These are phyloP conservation scores for Xyliphius kryptos DNA, from an alignment of 2,113 vertebrate genomes.

Conservation along the genomic window DNA sequence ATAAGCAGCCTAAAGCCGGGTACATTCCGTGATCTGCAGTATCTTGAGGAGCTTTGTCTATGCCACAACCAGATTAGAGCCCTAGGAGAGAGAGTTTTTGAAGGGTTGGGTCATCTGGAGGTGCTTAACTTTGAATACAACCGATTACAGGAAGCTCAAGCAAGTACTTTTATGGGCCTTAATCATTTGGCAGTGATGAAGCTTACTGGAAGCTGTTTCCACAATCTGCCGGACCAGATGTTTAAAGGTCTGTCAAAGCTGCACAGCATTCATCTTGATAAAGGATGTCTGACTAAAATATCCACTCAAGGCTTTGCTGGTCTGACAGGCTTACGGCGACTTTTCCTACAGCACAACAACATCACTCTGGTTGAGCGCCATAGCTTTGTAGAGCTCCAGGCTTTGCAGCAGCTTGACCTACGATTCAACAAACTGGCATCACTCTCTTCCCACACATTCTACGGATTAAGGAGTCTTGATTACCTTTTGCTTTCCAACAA, in stretches of 20 bases:
- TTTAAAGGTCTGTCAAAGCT: slow-evolving; percentile 79
- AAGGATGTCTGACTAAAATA: slow-evolving; percentile 75
- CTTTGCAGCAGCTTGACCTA: slow-evolving; percentile 82
- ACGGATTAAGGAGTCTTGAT: slow-evolving; percentile 77
- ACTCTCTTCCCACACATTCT: slow-evolving; percentile 67
- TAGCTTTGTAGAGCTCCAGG: slow-evolving; percentile 73
- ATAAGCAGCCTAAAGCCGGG: slow-evolving; percentile 69
- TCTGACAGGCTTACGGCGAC: slow-evolving; percentile 77
- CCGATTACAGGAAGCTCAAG: slow-evolving; percentile 76
- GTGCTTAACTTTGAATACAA: slow-evolving; percentile 85
- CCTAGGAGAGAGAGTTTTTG: slow-evolving; percentile 75
- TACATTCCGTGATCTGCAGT: slow-evolving; percentile 86
- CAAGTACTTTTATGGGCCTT: slow-evolving; percentile 75
- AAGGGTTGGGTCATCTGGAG: slow-evolving; percentile 82
- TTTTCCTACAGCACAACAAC: slow-evolving; percentile 80
- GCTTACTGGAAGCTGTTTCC: slow-evolving; percentile 82
- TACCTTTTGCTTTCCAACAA: slow-evolving; percentile 85
- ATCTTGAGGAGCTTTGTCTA: slow-evolving; percentile 85
- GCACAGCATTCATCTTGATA: slow-evolving; percentile 90
- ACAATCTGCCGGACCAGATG: slow-evolving; percentile 68
- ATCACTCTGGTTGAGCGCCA: slow-evolving; percentile 71
- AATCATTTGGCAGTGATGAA: slow-evolving; percentile 83
- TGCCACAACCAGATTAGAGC: slow-evolving; percentile 76
- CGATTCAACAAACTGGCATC: slow-evolving; percentile 75
- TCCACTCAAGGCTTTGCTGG: slow-evolving; percentile 68